Evolutionary conservation across 1,140 invertebrate genomes (phyloP), one percentile per base, ranked within the genome.

Genomic region (Aporrectodea caliginosa): DNA sequence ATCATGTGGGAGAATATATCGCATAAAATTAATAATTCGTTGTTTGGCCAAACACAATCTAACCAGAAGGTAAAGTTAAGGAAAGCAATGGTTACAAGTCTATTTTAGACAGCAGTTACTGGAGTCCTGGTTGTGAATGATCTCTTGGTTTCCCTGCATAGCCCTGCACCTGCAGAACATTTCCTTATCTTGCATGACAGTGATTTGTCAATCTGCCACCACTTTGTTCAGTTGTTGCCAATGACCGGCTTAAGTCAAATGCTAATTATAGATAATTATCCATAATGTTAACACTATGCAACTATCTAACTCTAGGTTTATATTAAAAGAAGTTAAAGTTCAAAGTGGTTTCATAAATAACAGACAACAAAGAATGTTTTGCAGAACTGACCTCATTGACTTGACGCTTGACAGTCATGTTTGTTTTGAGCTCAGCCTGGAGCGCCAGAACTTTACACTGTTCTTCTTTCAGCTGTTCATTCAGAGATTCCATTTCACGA

Each of bases 391-490:
- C 69, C 77, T 81, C 35, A 69, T 73, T 76, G 1, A 76, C 16
- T 58, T 30, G 33, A 27, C 29, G 31, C 35, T 43, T 27, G 16
- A 43, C 43, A 58, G 33, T 29, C 27, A 29, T 29, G n/a, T 29
- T 58, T 43, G 35, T 27, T 31, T 58, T 31, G 31, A 78, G 30
- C 76, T 70, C 22, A 29, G 35, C 22, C 33, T 78, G 70, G 1
- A 73, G 79, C 70, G 83, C 82, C 27, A 75, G 32, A 0, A 84
- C 43, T 35, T 77, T 71, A 73, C 70, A 87, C 78, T 90, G 87
- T 83, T 90, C 89, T 77, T 88, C 85, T 81, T 88, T 88, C 31
- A 89, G 79, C 80, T 87, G 85, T 71, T 85, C 81, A 72, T 87
- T 86, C 2, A 88, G 80, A 33, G 82, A 82, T 33, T 89, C 88